A percentile compares a stretch with the other conserved stretches of the same genome.
Evolutionary conservation across 2,113 vertebrate species (phyloP).

Genomic region (Panthera leo): DNA sequence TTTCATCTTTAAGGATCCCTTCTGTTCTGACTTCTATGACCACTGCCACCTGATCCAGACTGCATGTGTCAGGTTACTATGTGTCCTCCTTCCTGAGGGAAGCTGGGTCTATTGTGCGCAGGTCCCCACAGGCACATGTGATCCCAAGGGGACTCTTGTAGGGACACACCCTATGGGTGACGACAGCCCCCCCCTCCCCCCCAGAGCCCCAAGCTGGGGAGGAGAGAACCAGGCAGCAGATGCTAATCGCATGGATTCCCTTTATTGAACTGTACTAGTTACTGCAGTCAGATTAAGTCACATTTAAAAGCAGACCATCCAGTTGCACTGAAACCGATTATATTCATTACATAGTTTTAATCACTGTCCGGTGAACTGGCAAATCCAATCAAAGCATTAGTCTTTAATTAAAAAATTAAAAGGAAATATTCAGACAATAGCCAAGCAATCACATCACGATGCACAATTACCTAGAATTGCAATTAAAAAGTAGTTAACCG

Average conservation of each 20-base stretch:
- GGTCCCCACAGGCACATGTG: not conserved
- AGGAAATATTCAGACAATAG: constrained; percentile 95
- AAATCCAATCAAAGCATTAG: constrained; percentile 98
- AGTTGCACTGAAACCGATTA: constrained; percentile 97
- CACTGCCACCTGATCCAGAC: not conserved
- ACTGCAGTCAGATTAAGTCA: constrained; percentile 99
- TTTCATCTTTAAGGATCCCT: not conserved
- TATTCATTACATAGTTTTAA: constrained; percentile 97
- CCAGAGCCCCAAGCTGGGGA: constrained; percentile 45
- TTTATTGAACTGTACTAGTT: constrained; percentile 98
- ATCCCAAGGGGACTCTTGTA: not conserved
- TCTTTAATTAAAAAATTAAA: constrained; percentile 99
- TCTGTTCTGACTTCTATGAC: not conserved
- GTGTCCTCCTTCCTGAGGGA: not conserved
- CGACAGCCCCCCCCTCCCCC: not conserved
- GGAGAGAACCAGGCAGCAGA: constrained; percentile 74
- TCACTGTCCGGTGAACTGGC: constrained; percentile 97
- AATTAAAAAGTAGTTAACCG: constrained; percentile 88
- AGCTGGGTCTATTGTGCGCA: not conserved
- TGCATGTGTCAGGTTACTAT: fast-evolving
- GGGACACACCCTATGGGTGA: not conserved
- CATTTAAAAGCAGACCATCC: constrained; percentile 99
- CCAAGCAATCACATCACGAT: constrained; percentile 98
- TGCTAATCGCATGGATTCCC: constrained; percentile 87
- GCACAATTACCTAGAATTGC: constrained; percentile 95